A percentile compares a stretch with the other conserved stretches of the same genome.
Evolutionary conservation across 2,113 vertebrate species (phyloP).

Genomic region (Salvator merianae): DNA sequence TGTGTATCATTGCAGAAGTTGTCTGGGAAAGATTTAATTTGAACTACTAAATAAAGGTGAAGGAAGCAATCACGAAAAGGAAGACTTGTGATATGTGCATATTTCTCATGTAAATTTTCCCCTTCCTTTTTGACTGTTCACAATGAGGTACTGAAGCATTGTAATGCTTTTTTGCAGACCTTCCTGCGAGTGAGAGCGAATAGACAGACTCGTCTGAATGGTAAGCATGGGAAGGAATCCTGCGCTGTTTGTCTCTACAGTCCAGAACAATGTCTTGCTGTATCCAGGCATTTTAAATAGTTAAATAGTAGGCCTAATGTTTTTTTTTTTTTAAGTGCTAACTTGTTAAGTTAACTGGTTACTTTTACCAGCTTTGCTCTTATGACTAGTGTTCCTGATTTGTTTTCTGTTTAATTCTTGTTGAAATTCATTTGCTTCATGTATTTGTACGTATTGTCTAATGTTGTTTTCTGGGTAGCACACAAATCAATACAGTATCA

Average conservation of each 20-base stretch:
- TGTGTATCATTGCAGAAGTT: background rate
- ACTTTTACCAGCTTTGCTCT: background rate
- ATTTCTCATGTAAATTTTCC: background rate
- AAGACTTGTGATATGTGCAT: background rate
- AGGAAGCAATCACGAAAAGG: background rate
- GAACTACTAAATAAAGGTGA: background rate
- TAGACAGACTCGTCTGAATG: conserved; percentile 97
- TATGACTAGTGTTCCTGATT: background rate
- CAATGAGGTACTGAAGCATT: background rate
- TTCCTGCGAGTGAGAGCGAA: conserved; percentile 98
- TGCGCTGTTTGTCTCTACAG: conserved; percentile 12
- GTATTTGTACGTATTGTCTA: background rate
- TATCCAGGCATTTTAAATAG: background rate
- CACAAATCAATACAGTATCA: background rate
- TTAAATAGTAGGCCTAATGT: background rate
- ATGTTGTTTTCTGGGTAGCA: background rate
- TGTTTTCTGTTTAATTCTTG: background rate
- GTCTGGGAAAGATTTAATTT: background rate
- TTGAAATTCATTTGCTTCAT: background rate
- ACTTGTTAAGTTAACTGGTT: background rate
- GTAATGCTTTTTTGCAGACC: conserved; percentile 79
- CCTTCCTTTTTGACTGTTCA: background rate
- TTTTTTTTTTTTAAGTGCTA: background rate
- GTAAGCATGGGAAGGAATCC: conserved; percentile 78
- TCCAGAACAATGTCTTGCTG: background rate